phyloP scores from a whole-genome alignment of 1,140 invertebrate species.

The Pachyrhynchus sulphureomaculatus region DNA sequence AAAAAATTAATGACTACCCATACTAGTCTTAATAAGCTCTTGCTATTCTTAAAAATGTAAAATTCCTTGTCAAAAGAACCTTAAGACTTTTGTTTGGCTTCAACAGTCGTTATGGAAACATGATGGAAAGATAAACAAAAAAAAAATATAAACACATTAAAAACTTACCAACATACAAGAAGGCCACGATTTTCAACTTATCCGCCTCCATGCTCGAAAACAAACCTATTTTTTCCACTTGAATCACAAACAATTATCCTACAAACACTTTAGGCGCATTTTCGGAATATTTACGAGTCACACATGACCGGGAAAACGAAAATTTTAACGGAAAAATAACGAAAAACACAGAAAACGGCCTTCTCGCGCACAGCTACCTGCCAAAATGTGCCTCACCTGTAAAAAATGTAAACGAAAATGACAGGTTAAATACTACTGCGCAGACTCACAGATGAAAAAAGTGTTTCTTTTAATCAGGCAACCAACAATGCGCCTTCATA shows the following conservation, averaged over 20 bases:
- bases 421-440: neutral
- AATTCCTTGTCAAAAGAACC: too few species aligned
- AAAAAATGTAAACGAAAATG: conserved; percentile 16
- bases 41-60: too few species aligned
- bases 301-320: neutral
- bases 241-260: neutral
- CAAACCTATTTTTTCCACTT: neutral
- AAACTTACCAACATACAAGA: conserved; percentile 4
- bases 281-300: neutral
- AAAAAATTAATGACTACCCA: too few species aligned
- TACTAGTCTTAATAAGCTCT: too few species aligned
- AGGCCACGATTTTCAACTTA: neutral
- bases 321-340: neutral
- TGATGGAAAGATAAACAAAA: conserved; percentile 6
- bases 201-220: conserved; percentile 3
- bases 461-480: neutral
- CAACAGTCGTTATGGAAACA: neutral
- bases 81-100: too few species aligned
- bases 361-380: conserved; percentile 7
- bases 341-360: neutral
- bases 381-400: conserved; percentile 14
- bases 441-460: neutral
- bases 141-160: neutral
- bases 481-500: neutral
- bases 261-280: neutral